Percentiles rank a stretch among this genome's conserved stretches.
Conservation (phyloP, 2,888 invertebrate genomes). For the Emmelina monodactyla region DNA sequence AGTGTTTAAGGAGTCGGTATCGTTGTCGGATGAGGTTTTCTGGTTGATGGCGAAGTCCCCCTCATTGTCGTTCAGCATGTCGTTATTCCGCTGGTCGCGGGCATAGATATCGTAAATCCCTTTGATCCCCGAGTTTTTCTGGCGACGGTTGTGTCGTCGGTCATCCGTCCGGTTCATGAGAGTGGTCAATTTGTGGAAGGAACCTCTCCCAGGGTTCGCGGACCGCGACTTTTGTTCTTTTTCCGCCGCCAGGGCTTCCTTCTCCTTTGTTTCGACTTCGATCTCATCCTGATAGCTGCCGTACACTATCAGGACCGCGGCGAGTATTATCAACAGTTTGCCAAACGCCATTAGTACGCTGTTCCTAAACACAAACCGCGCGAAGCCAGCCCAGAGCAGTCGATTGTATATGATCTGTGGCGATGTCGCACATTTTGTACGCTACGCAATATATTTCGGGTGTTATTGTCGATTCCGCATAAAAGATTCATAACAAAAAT, state of each 20-base stretch:
- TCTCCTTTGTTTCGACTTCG: constrained; percentile 42
- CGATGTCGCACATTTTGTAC: constrained; percentile 18
- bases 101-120: constrained; percentile 26
- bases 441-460: constrained; percentile 25
- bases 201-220: constrained; percentile 35
- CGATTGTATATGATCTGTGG: constrained; percentile 16
- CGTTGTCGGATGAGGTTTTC: constrained; percentile 27
- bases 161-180: constrained; percentile 39
- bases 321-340: constrained; percentile 30
- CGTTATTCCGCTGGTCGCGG: constrained; percentile 23
- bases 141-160: constrained; percentile 21
- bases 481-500: constrained; percentile 39
- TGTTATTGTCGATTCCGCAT: constrained; percentile 21
- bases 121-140: constrained; percentile 30
- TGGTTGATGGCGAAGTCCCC: constrained; percentile 36
- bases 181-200: constrained; percentile 35
- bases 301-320: constrained; percentile 33
- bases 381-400: constrained; percentile 24
- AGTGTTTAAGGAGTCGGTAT: constrained; percentile 30
- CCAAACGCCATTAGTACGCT: constrained; percentile 49
- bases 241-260: constrained; percentile 56
- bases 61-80: constrained; percentile 52
- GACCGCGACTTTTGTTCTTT: constrained; percentile 38
- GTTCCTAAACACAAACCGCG: constrained; percentile 26
- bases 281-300: constrained; percentile 37